These are phyloP conservation scores for Pemphigus obesinymphae DNA, from an alignment of 1,140 invertebrate genomes.

Conservation along the genomic window DNA sequence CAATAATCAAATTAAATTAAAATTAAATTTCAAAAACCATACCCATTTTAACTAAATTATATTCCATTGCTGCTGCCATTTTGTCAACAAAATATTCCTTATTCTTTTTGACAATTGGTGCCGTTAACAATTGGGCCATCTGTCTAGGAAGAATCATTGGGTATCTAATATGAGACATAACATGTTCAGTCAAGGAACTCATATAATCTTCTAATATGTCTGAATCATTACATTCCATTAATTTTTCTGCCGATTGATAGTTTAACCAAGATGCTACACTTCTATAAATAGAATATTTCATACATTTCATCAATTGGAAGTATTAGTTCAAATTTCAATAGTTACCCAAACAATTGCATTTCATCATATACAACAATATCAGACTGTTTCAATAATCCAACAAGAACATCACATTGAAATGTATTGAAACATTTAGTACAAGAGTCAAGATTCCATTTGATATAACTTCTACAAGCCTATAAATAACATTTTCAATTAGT, in stretches of 20 bases:
- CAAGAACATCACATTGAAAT: slow-evolving; percentile 75
- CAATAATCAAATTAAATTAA: neutral
- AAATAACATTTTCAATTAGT: neutral
- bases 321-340: slow-evolving; percentile 45
- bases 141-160: slow-evolving; percentile 88
- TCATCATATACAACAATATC: slow-evolving; percentile 88
- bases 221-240: slow-evolving; percentile 45
- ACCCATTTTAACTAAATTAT: slow-evolving; percentile 15
- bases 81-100: slow-evolving; percentile 84
- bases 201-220: slow-evolving; percentile 57
- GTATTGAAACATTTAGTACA: slow-evolving; percentile 73
- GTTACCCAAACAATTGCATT: slow-evolving; percentile 68
- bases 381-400: slow-evolving; percentile 72
- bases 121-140: slow-evolving; percentile 71
- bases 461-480: slow-evolving; percentile 75
- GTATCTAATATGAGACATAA: slow-evolving; percentile 77
- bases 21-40: neutral
- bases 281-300: slow-evolving; percentile 48
- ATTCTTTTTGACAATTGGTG: slow-evolving; percentile 70
- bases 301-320: neutral
- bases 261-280: slow-evolving; percentile 72
- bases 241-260: slow-evolving; percentile 49
- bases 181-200: slow-evolving; percentile 63
- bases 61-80: slow-evolving; percentile 64
- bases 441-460: slow-evolving; percentile 85